Conservation (phyloP, 2,888 invertebrate species). For the Tuberolachnus salignus region DNA sequence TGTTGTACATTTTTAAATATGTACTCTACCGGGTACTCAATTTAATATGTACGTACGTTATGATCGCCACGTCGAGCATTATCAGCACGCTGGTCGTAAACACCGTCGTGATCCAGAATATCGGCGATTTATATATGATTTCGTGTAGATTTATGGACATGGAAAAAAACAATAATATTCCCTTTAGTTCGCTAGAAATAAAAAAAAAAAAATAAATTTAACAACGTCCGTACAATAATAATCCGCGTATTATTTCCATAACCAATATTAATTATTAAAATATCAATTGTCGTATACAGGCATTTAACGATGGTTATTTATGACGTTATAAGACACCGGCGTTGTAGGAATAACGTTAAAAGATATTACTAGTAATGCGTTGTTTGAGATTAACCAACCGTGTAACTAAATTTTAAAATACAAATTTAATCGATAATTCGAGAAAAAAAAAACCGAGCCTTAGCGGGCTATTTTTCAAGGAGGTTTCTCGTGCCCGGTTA, state of each 20-base stretch:
- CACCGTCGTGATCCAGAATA: constrained; percentile 93
- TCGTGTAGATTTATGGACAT: constrained; percentile 93
- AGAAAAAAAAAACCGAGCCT: too few relatives aligned
- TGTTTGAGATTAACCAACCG: too few relatives aligned
- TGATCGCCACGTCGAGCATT: constrained; percentile 84
- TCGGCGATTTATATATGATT: constrained; percentile 84
- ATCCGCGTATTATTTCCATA: neutral
- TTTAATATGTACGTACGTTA: constrained; percentile 73
- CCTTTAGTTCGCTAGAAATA: constrained; percentile 76
- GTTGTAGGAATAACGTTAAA: neutral
- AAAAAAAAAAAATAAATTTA: neutral
- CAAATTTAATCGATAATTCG: too few relatives aligned
- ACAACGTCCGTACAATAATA: neutral
- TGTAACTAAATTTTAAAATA: too few relatives aligned
- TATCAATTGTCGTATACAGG: too few relatives aligned
- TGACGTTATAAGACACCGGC: neutral
- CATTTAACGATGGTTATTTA: neutral
- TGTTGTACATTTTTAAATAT: neutral
- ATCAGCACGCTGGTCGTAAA: constrained; percentile 88
- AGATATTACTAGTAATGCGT: neutral
- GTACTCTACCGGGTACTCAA: neutral
- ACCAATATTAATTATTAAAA: neutral
- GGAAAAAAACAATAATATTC: constrained; percentile 79
- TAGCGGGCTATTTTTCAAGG: too few relatives aligned
- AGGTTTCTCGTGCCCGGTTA: too few relatives aligned